These are phyloP conservation scores for Norana najaformis DNA, from an alignment of 2,888 invertebrate species.

Conservation along the genomic window DNA sequence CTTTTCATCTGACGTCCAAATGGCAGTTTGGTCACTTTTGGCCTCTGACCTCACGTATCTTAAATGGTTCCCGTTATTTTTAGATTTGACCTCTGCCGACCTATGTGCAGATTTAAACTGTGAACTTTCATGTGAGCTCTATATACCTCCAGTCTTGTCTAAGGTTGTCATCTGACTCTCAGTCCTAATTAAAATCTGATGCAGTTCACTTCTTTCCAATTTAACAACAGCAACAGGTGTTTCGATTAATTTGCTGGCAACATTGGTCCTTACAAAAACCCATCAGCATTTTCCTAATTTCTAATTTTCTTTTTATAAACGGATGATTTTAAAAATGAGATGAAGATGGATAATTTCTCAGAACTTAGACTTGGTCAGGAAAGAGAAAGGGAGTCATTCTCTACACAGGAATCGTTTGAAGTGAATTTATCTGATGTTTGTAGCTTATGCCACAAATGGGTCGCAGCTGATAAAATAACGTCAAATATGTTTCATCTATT, in stretches of 20 bases:
- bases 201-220: not conserved
- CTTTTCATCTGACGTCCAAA: not conserved
- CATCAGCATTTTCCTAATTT: not conserved
- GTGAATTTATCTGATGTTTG: too few relatives aligned
- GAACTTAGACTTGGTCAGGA: too few relatives aligned
- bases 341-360: not conserved
- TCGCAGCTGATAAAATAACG: not conserved
- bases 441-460: too few relatives aligned
- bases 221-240: not conserved
- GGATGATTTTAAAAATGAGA: not conserved
- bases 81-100: not conserved
- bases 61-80: not conserved
- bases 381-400: too few relatives aligned
- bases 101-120: not conserved
- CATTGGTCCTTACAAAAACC: not conserved
- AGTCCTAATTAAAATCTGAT: not conserved
- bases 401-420: not conserved
- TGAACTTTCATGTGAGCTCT: not conserved
- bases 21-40: not conserved
- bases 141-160: not conserved
- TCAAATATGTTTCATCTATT: not conserved
- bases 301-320: not conserved
- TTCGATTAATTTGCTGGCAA: not conserved
- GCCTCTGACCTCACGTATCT: not conserved
- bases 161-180: not conserved